phyloP scores from a whole-genome alignment of 2,888 invertebrate species.

The Clunio marinus region DNA sequence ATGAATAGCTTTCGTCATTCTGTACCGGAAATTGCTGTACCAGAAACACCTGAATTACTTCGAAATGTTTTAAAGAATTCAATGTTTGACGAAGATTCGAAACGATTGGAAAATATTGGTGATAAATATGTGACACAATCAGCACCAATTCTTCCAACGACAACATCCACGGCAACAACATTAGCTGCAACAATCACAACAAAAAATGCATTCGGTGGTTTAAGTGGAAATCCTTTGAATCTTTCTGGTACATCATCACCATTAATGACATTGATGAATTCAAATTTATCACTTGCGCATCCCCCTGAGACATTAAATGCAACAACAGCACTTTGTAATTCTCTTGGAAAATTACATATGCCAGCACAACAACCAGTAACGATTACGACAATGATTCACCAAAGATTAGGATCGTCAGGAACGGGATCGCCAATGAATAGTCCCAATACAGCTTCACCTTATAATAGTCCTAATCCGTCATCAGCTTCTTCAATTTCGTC shows the following conservation, averaged over 20 bases:
- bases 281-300: not conserved
- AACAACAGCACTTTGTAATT: conserved; percentile 41
- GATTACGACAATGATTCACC: conserved; percentile 32
- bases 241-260: conserved; percentile 11
- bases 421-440: conserved; percentile 48
- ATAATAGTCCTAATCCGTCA: conserved; percentile 51
- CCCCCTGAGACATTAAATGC: conserved; percentile 40
- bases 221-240: conserved; percentile 19
- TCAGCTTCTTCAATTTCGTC: conserved; percentile 45
- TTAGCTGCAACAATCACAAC: not conserved
- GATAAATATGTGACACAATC: conserved; percentile 69
- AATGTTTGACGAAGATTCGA: conserved; percentile 93
- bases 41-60: conserved; percentile 88
- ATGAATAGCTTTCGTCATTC: conserved; percentile 56
- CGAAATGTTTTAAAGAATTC: conserved; percentile 87
- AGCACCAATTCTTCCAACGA: conserved; percentile 46
- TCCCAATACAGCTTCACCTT: conserved; percentile 49
- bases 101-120: conserved; percentile 81
- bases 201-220: conserved; percentile 17
- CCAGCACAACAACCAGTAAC: conserved; percentile 29
- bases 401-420: conserved; percentile 18
- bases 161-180: not conserved
- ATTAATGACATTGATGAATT: not conserved
- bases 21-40: conserved; percentile 72
- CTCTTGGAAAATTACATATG: conserved; percentile 15